These are phyloP conservation scores for Drosophila persimilis DNA, from an alignment of 1,140 invertebrate species.

Conservation along the genomic window DNA sequence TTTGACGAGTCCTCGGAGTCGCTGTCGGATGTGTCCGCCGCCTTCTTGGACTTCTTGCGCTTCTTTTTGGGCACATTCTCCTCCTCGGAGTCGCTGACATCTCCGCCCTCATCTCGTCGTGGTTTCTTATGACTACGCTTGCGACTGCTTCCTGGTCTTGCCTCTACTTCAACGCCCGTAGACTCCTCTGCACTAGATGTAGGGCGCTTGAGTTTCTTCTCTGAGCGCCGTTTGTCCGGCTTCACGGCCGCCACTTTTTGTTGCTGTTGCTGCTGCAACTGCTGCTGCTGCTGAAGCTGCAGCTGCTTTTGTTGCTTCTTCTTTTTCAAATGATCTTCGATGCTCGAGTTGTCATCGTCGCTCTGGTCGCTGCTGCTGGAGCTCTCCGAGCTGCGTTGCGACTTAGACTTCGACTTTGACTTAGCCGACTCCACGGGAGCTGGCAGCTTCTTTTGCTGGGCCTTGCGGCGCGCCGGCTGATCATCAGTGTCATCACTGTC, in stretches of 20 bases:
- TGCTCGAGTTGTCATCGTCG: constrained; percentile 57
- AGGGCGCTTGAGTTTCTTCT: constrained; percentile 51
- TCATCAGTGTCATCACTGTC: constrained; percentile 76
- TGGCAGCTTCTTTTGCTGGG: constrained; percentile 21
- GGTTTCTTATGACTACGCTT: constrained; percentile 78
- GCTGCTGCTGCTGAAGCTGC: background rate
- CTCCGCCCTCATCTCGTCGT: constrained; percentile 66
- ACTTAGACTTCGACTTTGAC: constrained; percentile 52
- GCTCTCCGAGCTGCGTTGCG: constrained; percentile 68
- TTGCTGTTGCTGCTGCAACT: constrained; percentile 8
- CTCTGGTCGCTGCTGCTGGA: constrained; percentile 80
- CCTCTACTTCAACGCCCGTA: constrained; percentile 1
- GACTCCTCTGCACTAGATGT: constrained; percentile 37
- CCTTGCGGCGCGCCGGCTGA: constrained; percentile 31
- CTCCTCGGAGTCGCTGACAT: constrained; percentile 75
- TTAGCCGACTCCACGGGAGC: constrained; percentile 18
- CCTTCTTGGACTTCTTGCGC: constrained; percentile 82
- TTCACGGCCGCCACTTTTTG: constrained; percentile 30
- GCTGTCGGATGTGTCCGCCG: constrained; percentile 85
- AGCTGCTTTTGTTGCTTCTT: constrained; percentile 24
- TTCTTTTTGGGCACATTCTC: constrained; percentile 84
- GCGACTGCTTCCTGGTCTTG: constrained; percentile 30
- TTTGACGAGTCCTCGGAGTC: constrained; percentile 86
- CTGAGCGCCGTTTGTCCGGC: constrained; percentile 62
- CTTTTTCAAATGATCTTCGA: constrained; percentile 77